phyloP scores from a whole-genome alignment of 2,113 vertebrate genomes.

The Anarrhichthys ocellatus region DNA sequence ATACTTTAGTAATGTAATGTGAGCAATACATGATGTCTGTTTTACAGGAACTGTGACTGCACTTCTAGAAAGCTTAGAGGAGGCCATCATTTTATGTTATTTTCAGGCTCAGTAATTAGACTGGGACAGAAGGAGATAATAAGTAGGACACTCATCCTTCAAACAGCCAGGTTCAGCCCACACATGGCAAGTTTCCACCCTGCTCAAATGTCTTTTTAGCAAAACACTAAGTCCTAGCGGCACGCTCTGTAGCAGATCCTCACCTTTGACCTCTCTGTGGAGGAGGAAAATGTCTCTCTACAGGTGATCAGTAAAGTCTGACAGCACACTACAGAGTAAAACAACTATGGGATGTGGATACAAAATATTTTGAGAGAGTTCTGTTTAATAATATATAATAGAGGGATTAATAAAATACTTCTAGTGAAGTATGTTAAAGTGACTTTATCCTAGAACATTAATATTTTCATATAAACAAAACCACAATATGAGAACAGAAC shows the following conservation, averaged over 20 bases:
- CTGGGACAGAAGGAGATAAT: constrained; percentile 42
- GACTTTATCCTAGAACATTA: neutral
- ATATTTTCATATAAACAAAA: neutral
- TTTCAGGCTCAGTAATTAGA: constrained; percentile 27
- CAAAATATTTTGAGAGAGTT: constrained; percentile 2
- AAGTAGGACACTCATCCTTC: constrained; percentile 44
- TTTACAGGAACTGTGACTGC: neutral
- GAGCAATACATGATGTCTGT: constrained; percentile 3
- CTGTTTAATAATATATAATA: neutral
- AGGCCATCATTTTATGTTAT: constrained; percentile 47
- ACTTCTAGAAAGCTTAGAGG: constrained; percentile 7
- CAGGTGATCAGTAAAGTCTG: constrained; percentile 18
- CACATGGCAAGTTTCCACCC: constrained; percentile 50
- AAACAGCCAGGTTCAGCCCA: constrained; percentile 57
- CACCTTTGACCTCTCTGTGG: constrained; percentile 41
- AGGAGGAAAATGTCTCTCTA: constrained; percentile 26
- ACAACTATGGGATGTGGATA: neutral
- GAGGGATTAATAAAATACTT: neutral
- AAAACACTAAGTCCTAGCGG: constrained; percentile 31
- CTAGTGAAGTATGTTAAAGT: constrained; percentile 13
- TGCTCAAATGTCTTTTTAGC: constrained; percentile 22
- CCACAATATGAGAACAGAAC: neutral
- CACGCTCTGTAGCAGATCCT: neutral
- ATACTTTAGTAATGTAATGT: neutral
- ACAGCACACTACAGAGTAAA: constrained; percentile 1